Conservation (phyloP, 92 coral and sea anemone genomes). For the Metridium senile region DNA sequence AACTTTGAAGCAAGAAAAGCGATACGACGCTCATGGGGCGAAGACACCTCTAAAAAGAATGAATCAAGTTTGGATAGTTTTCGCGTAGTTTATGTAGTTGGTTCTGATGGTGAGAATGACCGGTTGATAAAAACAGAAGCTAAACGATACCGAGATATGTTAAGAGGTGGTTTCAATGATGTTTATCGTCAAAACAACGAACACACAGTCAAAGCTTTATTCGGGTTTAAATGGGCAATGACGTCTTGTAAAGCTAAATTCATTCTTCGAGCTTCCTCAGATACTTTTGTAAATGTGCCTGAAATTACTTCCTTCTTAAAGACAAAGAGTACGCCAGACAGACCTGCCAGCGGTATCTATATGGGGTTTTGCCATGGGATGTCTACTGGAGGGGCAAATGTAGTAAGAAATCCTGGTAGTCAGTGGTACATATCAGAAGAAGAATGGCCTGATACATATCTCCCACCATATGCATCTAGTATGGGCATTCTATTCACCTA, state of each 20-base stretch:
- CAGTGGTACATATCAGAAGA: slow-evolving; percentile 69
- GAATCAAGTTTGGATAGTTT: slow-evolving; percentile 37
- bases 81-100: slow-evolving; percentile 66
- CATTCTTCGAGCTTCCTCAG: slow-evolving; percentile 56
- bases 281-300: slow-evolving; percentile 74
- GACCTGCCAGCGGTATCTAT: slow-evolving; percentile 46
- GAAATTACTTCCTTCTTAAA: slow-evolving; percentile 49
- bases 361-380: slow-evolving; percentile 75
- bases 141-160: slow-evolving; percentile 50
- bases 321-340: not conserved
- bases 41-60: slow-evolving; percentile 33
- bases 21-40: slow-evolving; percentile 81
- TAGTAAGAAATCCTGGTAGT: slow-evolving; percentile 65
- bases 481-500: slow-evolving; percentile 67
- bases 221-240: slow-evolving; percentile 79
- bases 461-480: slow-evolving; percentile 77
- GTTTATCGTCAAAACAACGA: slow-evolving; percentile 66
- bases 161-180: slow-evolving; percentile 73
- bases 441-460: slow-evolving; percentile 59
- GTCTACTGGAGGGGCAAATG: slow-evolving; percentile 47
- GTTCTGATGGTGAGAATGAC: slow-evolving; percentile 69
- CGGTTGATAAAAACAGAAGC: slow-evolving; percentile 70
- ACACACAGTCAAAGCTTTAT: slow-evolving; percentile 68
- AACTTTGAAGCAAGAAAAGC: slow-evolving; percentile 79
- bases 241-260: slow-evolving; percentile 58